These are phyloP conservation scores for Lateolabrax maculatus DNA, from an alignment of 2,797 vertebrate species.

Conservation along the genomic window DNA sequence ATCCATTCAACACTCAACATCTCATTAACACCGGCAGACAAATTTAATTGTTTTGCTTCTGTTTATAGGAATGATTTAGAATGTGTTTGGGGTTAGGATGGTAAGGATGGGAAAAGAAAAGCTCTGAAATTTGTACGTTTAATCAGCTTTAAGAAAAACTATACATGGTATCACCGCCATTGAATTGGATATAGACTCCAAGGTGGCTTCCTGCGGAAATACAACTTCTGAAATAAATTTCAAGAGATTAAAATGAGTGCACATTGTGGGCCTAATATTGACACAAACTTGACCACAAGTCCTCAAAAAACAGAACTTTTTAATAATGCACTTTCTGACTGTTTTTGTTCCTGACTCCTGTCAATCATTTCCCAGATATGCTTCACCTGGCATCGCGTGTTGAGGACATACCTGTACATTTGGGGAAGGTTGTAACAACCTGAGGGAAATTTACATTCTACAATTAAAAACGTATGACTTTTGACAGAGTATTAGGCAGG, in stretches of 20 bases:
- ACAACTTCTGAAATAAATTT: neutral
- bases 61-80: conserved; percentile 20
- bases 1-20: conserved; percentile 34
- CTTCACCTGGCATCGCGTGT: neutral
- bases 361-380: neutral
- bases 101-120: neutral
- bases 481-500: neutral
- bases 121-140: conserved; percentile 4
- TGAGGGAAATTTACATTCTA: neutral
- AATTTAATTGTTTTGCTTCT: conserved; percentile 35
- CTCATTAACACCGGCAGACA: conserved; percentile 33
- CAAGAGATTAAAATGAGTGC: neutral
- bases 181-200: neutral
- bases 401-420: neutral
- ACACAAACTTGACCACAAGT: neutral
- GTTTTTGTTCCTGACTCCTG: neutral
- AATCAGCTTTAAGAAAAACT: neutral
- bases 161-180: neutral
- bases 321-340: too few species aligned
- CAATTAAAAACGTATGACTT: neutral
- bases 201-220: neutral
- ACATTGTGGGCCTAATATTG: neutral
- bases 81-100: neutral
- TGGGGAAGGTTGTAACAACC: neutral
- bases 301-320: neutral